phyloP scores from a whole-genome alignment of 1,140 invertebrate species.

The Homarus americanus region DNA sequence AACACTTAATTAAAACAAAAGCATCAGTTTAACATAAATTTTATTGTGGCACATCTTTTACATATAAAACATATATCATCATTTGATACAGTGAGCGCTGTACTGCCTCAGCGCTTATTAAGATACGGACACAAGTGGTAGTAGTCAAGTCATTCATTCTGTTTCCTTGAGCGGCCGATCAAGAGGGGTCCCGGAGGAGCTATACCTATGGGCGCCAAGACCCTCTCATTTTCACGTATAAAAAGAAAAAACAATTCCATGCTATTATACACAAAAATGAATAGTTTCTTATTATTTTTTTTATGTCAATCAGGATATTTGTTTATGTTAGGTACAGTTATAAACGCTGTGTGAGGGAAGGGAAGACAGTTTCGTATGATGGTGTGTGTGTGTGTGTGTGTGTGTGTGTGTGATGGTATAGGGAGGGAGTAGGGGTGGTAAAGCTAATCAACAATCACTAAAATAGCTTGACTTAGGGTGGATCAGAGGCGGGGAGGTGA shows the following conservation, averaged over 20 bases:
- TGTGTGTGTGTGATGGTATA: not conserved
- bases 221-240: conserved; percentile 3
- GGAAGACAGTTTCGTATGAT: not conserved
- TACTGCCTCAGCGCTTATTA: no score
- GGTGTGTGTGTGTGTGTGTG: not conserved
- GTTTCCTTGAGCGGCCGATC: not conserved
- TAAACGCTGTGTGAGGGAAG: no score
- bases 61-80: conserved; percentile 42
- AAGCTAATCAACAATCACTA: not conserved
- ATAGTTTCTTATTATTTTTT: no score
- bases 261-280: not conserved
- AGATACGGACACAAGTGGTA: not conserved
- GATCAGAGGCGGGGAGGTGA: not conserved
- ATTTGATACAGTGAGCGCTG: not conserved
- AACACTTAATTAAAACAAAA: no score
- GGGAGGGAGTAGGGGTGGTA: not conserved
- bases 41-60: conserved; percentile 50
- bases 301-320: no score
- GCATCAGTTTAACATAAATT: conserved; percentile 43
- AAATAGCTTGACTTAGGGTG: not conserved
- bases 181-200: not conserved
- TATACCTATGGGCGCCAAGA: not conserved
- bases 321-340: no score
- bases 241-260: not conserved
- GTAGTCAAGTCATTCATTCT: not conserved